A percentile compares a stretch with the other conserved stretches of the same genome.
Evolutionary conservation across 2,797 vertebrate species (phyloP).

Genomic region (Acanthurus lineatus): DNA sequence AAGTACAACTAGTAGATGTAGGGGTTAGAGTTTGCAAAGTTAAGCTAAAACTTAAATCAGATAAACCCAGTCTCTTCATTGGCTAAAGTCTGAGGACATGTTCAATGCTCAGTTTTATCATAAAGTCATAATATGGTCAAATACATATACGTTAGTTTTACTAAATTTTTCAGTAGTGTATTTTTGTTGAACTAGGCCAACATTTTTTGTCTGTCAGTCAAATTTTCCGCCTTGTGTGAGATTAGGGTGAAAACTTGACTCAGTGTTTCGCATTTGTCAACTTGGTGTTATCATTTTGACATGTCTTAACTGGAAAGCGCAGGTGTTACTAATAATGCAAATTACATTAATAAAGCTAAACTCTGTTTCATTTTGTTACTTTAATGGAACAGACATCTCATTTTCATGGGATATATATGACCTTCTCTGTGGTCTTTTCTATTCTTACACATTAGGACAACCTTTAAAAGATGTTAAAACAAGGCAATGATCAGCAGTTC

Average conservation of each 20-base stretch:
- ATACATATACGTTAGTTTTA: not conserved
- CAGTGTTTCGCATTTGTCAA: conserved; percentile 37
- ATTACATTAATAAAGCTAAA: not conserved
- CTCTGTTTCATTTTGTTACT: not conserved
- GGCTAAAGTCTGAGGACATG: too few species aligned
- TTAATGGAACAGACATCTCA: not conserved
- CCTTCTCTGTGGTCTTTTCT: not conserved
- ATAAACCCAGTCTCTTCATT: not conserved
- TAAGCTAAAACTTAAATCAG: not conserved
- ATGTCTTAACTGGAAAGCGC: not conserved
- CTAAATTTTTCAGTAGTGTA: not conserved
- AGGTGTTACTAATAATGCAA: not conserved
- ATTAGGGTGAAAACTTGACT: conserved; percentile 13
- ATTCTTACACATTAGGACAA: not conserved
- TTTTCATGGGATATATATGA: too few species aligned
- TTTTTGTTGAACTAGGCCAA: not conserved
- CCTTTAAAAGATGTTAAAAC: not conserved
- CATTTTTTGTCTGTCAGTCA: conserved; percentile 10
- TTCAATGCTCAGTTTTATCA: too few species aligned
- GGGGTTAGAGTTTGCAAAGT: not conserved
- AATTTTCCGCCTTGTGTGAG: conserved; percentile 45
- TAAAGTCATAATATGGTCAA: too few species aligned
- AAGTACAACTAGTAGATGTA: not conserved
- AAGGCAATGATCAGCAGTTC: not conserved
- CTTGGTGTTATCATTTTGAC: not conserved